These are phyloP conservation scores for Polyodon spathula DNA, from an alignment of 2,113 vertebrate genomes.

Conservation along the genomic window DNA sequence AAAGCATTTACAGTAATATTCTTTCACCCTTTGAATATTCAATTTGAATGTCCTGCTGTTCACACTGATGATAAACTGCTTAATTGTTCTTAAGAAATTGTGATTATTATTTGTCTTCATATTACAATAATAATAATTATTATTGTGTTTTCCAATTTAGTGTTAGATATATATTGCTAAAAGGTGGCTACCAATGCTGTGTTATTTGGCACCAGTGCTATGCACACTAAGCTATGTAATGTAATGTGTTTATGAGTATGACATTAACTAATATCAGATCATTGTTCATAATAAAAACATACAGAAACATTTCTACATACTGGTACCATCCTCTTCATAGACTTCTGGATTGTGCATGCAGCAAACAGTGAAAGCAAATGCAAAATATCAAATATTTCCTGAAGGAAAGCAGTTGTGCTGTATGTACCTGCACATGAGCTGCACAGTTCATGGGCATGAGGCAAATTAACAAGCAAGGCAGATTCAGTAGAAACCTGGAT, in stretches of 20 bases:
- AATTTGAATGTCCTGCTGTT: neutral
- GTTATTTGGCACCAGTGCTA: too few relatives aligned
- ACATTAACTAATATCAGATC: too few relatives aligned
- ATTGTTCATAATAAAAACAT: constrained; percentile 21
- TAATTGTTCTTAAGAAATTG: constrained; percentile 2
- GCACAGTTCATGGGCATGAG: neutral
- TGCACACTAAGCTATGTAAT: too few relatives aligned
- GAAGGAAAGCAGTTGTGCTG: neutral
- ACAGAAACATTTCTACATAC: constrained; percentile 43
- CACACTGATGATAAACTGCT: neutral
- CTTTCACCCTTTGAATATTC: constrained; percentile 35
- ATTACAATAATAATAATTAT: too few relatives aligned
- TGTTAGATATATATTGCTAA: too few relatives aligned
- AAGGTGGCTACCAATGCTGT: too few relatives aligned
- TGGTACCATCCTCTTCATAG: constrained; percentile 60
- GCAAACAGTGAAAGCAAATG: constrained; percentile 59
- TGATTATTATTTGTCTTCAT: neutral
- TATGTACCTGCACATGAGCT: neutral
- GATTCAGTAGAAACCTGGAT: neutral
- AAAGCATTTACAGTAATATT: constrained; percentile 34
- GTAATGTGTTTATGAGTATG: too few relatives aligned
- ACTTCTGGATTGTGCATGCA: constrained; percentile 54
- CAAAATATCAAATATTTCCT: constrained; percentile 54
- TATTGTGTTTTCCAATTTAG: too few relatives aligned
- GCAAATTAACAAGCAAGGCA: constrained; percentile 2